Base-by-base conservation (phyloP, 2,888 invertebrate genomes). In the Drosophila greeni region DNA sequence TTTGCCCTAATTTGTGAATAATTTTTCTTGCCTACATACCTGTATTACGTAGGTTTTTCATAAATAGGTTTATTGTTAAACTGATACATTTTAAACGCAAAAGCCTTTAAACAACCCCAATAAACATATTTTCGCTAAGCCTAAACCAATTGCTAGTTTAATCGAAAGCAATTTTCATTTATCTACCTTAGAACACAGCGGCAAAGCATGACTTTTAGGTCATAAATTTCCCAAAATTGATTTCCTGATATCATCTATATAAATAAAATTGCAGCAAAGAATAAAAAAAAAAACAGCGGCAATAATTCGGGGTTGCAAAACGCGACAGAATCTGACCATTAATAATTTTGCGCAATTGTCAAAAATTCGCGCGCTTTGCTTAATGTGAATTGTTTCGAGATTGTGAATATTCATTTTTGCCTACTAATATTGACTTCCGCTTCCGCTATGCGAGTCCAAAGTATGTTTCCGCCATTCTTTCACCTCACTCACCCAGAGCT, bases 401-500 rank as follows among this genome's bases (percentile, higher is more conserved):
- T 70, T 62, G 66, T 53, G 54, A 61, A 74, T 58, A 66, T 80
- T 60, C 70, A 76, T 74, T 76, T 81, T 66, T 77, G 81, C 74
- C 82, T 73, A 74, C 83, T 84, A 82, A 84, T 83, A 78, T 76
- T 79, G 78, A 81, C 78, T 83, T 82, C 82, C 82, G 82, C 56
- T 83, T 82, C 85, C 85, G 85, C 68, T 64, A 37, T 34, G 54
- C 66, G 36, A 66, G 73, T 68, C 70, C 75, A 82, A 73, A 75
- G 77, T 71, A 65, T 71, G 67, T 69, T 81, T 84, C 81, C 80
- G 80, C 37, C 40, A 42, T 52, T 57, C 61, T 61, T 57, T 67
- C 66, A 53, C 14, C 62, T 16, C 42, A 37, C 45, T 40, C 53
- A 5, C 48, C 37, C 56, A 31, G 43, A 40, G 23, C 6, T 47